Percentiles rank a stretch among this genome's conserved stretches.
These are phyloP conservation scores for Amphimallon solstitiale DNA, from an alignment of 2,888 invertebrate species.

Conservation along the genomic window DNA sequence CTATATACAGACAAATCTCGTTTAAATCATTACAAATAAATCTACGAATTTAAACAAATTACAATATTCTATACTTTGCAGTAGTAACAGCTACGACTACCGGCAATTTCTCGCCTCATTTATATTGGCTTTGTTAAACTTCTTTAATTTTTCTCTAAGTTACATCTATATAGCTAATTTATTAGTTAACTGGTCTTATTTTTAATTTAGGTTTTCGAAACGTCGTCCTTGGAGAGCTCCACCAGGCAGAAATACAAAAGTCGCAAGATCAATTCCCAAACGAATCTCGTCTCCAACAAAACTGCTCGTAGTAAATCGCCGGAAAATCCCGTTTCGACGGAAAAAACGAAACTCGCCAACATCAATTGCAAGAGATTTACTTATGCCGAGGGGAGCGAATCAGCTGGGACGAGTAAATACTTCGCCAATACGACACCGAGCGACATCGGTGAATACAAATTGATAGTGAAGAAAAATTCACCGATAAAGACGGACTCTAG, in stretches of 20 bases:
- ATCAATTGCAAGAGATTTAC: constrained; percentile 12
- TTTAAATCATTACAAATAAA: no score
- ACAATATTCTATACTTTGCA: no score
- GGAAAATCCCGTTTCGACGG: constrained; percentile 16
- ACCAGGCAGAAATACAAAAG: constrained; percentile 37
- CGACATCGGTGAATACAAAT: constrained; percentile 27
- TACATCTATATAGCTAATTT: no score
- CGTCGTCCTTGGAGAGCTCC: constrained; percentile 19
- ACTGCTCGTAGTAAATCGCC: constrained; percentile 38
- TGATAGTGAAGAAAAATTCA: constrained; percentile 32
- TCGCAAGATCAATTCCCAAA: constrained; percentile 37
- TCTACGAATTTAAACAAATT: no score
- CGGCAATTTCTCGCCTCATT: no score
- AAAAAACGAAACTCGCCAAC: constrained; percentile 7
- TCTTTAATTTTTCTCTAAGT: no score
- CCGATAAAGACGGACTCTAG: constrained; percentile 12
- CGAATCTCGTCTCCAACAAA: constrained; percentile 33
- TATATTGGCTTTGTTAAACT: no score
- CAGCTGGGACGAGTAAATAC: not conserved
- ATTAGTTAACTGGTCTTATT: no score
- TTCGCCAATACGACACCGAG: constrained; percentile 16
- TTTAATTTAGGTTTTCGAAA: constrained; percentile 12
- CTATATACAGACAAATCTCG: no score
- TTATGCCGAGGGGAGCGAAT: constrained; percentile 2
- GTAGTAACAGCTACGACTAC: no score